Conservation (phyloP, 2,888 invertebrate species). For the Halocaridina rubra region DNA sequence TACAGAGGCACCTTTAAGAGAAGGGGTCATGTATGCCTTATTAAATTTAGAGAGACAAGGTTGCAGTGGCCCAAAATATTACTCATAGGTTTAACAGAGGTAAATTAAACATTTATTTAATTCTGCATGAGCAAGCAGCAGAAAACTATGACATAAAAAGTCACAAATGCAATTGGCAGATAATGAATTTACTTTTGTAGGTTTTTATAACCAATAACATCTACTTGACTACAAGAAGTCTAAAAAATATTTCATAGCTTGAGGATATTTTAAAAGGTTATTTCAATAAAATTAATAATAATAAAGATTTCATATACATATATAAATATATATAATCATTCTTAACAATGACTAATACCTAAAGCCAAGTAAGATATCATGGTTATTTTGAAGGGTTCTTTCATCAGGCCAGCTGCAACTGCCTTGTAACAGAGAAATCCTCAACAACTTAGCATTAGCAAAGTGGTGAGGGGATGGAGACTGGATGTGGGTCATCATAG, state of each 20-base stretch:
- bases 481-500: constrained; percentile 27
- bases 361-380: constrained; percentile 1
- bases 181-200: neutral
- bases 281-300: neutral
- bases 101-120: no score
- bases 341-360: neutral
- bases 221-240: neutral
- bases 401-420: neutral
- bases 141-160: no score
- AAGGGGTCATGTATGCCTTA: constrained; percentile 24
- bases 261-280: neutral
- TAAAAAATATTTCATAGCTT: neutral
- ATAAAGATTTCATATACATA: neutral
- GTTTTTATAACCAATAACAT: neutral
- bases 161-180: no score
- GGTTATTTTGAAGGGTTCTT: neutral
- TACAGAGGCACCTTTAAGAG: constrained; percentile 43
- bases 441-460: constrained; percentile 20
- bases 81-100: neutral
- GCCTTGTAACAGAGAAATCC: constrained; percentile 27
- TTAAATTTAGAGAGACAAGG: neutral
- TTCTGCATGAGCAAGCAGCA: no score
- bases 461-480: constrained; percentile 18
- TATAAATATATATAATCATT: neutral
- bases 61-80: neutral